A percentile compares a stretch with the other conserved stretches of the same genome.
These are phyloP conservation scores for Eudorcas thomsonii DNA, from an alignment of 2,113 vertebrate species.

Conservation along the genomic window DNA sequence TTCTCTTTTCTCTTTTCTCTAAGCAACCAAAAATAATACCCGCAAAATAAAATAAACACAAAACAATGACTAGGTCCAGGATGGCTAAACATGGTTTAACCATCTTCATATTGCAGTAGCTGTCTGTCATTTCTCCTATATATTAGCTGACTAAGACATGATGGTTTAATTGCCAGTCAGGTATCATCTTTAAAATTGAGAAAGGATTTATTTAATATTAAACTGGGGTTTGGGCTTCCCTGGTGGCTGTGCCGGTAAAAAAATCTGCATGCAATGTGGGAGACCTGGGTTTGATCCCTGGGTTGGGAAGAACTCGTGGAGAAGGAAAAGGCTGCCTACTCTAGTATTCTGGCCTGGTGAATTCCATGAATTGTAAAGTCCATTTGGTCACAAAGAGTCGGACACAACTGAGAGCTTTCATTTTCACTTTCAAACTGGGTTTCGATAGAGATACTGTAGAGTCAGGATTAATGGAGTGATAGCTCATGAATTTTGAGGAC, in stretches of 20 bases:
- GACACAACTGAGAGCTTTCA: background rate
- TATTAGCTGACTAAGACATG: background rate
- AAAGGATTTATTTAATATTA: background rate
- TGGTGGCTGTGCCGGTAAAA: background rate
- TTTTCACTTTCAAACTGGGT: background rate
- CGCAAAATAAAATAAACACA: background rate
- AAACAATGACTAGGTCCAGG: background rate
- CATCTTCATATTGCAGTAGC: accelerated
- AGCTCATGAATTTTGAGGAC: background rate
- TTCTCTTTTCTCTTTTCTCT: background rate
- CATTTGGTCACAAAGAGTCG: background rate
- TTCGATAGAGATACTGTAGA: background rate
- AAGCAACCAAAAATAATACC: background rate
- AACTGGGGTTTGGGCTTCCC: background rate
- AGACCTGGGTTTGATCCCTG: background rate
- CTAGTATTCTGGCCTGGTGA: background rate
- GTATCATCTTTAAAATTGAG: background rate
- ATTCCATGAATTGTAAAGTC: background rate
- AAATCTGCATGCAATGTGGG: background rate
- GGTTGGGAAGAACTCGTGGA: background rate
- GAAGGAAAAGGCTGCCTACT: background rate
- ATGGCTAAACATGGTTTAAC: accelerated
- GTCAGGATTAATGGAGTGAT: background rate
- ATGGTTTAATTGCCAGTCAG: background rate
- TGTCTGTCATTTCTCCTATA: background rate